These are phyloP conservation scores for Heteronetta atricapilla DNA, from an alignment of 2,113 vertebrate species.

Conservation along the genomic window DNA sequence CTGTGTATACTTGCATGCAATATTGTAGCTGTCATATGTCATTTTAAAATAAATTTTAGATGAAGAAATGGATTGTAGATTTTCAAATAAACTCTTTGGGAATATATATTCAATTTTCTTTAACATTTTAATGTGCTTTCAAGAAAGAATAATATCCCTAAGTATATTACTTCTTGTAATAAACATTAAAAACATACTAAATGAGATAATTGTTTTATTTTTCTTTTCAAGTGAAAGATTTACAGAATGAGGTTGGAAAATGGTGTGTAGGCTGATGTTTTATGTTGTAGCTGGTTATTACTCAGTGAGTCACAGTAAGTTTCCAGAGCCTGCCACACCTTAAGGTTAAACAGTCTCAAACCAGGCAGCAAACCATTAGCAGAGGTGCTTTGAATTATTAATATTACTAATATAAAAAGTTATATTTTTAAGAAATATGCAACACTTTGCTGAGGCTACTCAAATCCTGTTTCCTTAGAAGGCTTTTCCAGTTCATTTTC, in stretches of 20 bases:
- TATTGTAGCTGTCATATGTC: background rate
- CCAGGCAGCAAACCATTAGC: constrained; percentile 74
- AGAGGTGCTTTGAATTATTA: constrained; percentile 45
- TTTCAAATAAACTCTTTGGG: background rate
- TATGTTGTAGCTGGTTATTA: constrained; percentile 77
- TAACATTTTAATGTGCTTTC: background rate
- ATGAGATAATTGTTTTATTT: constrained; percentile 69
- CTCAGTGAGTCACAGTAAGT: constrained; percentile 78
- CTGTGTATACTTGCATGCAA: background rate
- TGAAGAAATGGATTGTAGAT: background rate
- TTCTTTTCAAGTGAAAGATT: constrained; percentile 75
- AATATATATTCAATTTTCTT: background rate
- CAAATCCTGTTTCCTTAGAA: background rate
- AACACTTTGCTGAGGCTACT: background rate
- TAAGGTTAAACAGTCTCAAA: constrained; percentile 75
- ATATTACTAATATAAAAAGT: constrained; percentile 34
- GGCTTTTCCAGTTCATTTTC: background rate
- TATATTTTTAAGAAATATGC: background rate
- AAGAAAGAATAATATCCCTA: constrained; percentile 19
- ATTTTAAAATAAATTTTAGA: background rate
- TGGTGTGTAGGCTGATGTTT: constrained; percentile 77
- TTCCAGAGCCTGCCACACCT: constrained; percentile 81
- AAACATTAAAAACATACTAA: constrained; percentile 62
- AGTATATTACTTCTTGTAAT: background rate
- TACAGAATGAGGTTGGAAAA: constrained; percentile 77